phyloP scores from a whole-genome alignment of 2,797 vertebrate species.

The Nannoperca obscura region DNA sequence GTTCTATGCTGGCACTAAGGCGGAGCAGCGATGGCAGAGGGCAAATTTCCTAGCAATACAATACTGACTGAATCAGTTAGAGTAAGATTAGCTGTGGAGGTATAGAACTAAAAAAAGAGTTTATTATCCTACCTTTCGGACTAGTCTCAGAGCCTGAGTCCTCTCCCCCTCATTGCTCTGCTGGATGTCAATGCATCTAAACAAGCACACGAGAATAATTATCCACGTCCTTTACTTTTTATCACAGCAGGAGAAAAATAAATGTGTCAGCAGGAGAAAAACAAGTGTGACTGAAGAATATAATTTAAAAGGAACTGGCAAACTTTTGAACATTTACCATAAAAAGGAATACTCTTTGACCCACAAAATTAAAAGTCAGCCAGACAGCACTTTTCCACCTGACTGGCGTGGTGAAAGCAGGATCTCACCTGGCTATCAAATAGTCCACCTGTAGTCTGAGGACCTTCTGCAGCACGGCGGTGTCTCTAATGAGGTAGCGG shows the following conservation, averaged over 20 bases:
- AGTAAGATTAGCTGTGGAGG: neutral
- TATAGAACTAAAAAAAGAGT: neutral
- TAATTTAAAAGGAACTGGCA: slow-evolving; percentile 6
- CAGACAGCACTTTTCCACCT: neutral
- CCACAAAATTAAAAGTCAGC: neutral
- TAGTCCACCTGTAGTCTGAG: slow-evolving; percentile 97
- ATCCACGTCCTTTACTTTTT: neutral
- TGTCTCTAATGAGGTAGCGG: slow-evolving; percentile 97
- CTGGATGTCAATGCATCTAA: slow-evolving; percentile 98
- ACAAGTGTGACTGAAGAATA: neutral
- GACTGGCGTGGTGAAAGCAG: neutral
- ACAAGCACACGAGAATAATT: slow-evolving; percentile 41
- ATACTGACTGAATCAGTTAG: slow-evolving; percentile 8
- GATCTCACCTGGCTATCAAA: slow-evolving; percentile 94
- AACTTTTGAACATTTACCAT: neutral
- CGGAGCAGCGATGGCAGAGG: slow-evolving; percentile 23
- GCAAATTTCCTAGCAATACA: slow-evolving; percentile 3
- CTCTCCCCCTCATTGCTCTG: slow-evolving; percentile 99
- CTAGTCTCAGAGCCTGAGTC: slow-evolving; percentile 96
- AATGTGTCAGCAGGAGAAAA: slow-evolving; percentile 13
- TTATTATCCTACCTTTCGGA: slow-evolving; percentile 91
- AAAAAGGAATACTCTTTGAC: neutral
- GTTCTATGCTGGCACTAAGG: slow-evolving; percentile 22
- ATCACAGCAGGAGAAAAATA: neutral
- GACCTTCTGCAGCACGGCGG: slow-evolving; percentile 95